These are phyloP conservation scores for Andrena marginata DNA, from an alignment of 2,888 invertebrate genomes.

Conservation along the genomic window DNA sequence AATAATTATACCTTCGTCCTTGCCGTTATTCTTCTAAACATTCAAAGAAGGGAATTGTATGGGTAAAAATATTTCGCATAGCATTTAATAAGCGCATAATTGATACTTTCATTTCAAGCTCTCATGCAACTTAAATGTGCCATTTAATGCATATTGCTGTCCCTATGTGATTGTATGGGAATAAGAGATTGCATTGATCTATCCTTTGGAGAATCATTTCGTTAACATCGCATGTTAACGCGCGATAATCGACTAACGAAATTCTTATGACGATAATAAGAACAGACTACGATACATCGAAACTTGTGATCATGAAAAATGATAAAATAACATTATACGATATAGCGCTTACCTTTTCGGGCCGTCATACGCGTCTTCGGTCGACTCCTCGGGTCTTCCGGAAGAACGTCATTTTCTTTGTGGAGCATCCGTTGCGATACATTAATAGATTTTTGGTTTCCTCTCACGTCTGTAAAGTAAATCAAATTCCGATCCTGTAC, in stretches of 20 bases:
- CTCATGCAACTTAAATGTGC: no score
- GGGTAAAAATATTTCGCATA: no score
- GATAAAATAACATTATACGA: not conserved
- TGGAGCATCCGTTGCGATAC: not conserved
- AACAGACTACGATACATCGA: not conserved
- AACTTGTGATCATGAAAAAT: not conserved
- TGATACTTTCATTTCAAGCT: no score
- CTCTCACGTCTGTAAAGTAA: conserved; percentile 17
- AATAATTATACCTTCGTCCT: no score
- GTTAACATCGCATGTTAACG: not conserved
- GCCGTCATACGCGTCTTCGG: conserved; percentile 11
- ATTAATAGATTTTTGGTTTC: conserved; percentile 5
- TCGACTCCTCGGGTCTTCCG: not conserved
- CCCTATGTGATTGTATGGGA: not conserved
- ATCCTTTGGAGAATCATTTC: conserved; percentile 36
- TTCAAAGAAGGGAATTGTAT: no score
- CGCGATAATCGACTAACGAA: not conserved
- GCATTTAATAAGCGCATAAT: no score
- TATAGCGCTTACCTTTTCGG: conserved; percentile 39
- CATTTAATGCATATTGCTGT: no score
- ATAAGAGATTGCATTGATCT: not conserved
- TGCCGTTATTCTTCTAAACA: no score
- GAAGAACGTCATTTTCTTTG: conserved; percentile 1
- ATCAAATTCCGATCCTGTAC: not conserved
- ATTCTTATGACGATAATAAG: not conserved